These are phyloP conservation scores for Microctonus aethiopoides DNA, from an alignment of 2,888 invertebrate genomes.

Conservation along the genomic window DNA sequence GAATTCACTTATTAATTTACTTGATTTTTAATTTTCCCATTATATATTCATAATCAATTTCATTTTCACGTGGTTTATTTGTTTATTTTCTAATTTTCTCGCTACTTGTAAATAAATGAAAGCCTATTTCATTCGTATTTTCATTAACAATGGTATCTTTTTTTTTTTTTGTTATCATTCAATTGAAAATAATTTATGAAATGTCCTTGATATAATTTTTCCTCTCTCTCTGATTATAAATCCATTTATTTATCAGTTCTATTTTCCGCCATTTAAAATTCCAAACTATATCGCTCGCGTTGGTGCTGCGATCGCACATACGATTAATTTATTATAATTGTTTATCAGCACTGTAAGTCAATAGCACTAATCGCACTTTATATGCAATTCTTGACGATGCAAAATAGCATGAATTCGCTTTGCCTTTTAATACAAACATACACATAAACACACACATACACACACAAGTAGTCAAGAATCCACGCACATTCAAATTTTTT, in stretches of 20 bases:
- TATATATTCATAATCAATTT: background rate
- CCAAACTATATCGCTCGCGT: constrained; percentile 39
- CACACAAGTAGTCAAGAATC: background rate
- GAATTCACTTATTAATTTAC: background rate
- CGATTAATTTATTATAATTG: constrained; percentile 58
- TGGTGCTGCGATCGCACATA: constrained; percentile 35
- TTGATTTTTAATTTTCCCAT: background rate
- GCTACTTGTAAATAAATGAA: background rate
- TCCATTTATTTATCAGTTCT: background rate
- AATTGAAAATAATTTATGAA: constrained; percentile 5
- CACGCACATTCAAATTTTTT: constrained; percentile 1
- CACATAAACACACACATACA: background rate
- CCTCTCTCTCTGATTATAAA: constrained; percentile 31
- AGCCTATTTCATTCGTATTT: no score
- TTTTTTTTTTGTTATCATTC: no score
- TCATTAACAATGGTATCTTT: no score
- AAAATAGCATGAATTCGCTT: background rate
- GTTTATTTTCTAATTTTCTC: background rate
- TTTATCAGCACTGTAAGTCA: constrained; percentile 52
- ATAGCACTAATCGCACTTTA: constrained; percentile 37
- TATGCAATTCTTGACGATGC: constrained; percentile 4
- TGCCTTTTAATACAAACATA: background rate
- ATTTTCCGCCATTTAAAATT: constrained; percentile 45
- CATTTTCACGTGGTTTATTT: background rate
- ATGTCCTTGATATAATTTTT: constrained; percentile 44